Conservation (phyloP, 1,140 invertebrate genomes). For the Lordiphosa clarofinis region DNA sequence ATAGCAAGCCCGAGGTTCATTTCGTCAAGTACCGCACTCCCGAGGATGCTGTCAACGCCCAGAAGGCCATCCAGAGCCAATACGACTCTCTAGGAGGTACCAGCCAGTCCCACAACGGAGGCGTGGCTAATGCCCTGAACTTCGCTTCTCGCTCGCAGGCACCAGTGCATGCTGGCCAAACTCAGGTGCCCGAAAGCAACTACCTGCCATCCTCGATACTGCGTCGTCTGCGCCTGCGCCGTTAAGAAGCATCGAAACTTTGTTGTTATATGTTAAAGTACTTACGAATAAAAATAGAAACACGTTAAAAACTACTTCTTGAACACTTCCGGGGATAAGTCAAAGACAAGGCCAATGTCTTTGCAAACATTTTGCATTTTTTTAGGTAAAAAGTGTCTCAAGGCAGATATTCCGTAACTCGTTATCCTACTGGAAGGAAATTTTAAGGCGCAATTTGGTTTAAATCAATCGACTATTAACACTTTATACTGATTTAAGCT, state of each 20-base stretch:
- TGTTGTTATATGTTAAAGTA: constrained; percentile 20
- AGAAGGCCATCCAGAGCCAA: constrained; percentile 59
- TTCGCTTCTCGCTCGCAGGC: constrained; percentile 59
- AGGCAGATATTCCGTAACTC: too few relatives aligned
- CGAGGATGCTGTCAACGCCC: constrained; percentile 68
- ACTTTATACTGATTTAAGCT: too few relatives aligned
- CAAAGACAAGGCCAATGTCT: too few relatives aligned
- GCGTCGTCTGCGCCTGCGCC: constrained; percentile 55
- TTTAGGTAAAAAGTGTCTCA: too few relatives aligned
- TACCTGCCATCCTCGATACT: constrained; percentile 68
- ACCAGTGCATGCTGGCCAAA: constrained; percentile 16
- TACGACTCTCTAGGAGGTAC: constrained; percentile 63
- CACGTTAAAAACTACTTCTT: constrained; percentile 12
- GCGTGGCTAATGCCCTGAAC: constrained; percentile 69
- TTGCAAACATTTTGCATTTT: too few relatives aligned
- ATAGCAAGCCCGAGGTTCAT: constrained; percentile 64
- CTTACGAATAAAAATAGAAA: constrained; percentile 29
- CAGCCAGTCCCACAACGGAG: constrained; percentile 61
- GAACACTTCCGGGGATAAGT: too few relatives aligned
- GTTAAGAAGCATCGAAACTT: constrained; percentile 8
- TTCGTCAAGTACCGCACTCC: constrained; percentile 73
- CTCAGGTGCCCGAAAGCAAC: constrained; percentile 41
- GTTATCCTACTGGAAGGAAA: too few relatives aligned
- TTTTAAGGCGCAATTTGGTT: too few relatives aligned
- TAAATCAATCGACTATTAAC: too few relatives aligned